phyloP scores from a whole-genome alignment of 2,888 invertebrate genomes.

The Leptinotarsa tumamoca region DNA sequence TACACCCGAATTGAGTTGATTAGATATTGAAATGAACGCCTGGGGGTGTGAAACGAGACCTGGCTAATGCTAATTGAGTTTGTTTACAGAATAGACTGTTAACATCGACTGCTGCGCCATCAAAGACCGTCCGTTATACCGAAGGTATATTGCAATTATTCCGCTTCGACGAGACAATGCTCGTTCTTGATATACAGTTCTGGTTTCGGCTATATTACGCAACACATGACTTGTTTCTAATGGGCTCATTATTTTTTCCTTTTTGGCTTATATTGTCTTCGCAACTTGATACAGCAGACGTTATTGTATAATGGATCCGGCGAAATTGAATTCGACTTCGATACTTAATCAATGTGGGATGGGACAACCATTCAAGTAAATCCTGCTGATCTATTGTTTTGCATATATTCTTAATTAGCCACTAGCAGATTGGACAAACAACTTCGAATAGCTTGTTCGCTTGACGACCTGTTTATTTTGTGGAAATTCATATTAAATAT shows the following conservation, averaged over 20 bases:
- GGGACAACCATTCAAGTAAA: neutral
- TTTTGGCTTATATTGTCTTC: slow-evolving; percentile 29
- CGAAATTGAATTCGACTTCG: neutral
- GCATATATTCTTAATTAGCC: no score
- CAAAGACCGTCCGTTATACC: slow-evolving; percentile 55
- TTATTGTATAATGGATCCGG: slow-evolving; percentile 4
- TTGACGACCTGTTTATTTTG: no score
- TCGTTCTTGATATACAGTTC: slow-evolving; percentile 43
- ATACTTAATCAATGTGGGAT: neutral
- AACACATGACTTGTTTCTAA: slow-evolving; percentile 49
- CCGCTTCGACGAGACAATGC: slow-evolving; percentile 54
- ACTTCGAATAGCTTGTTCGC: no score
- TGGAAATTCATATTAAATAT: no score
- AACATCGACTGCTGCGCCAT: slow-evolving; percentile 58
- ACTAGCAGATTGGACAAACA: no score
- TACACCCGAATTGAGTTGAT: slow-evolving; percentile 62
- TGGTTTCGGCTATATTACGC: slow-evolving; percentile 45
- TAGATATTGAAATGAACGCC: slow-evolving; percentile 64
- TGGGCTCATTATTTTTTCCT: slow-evolving; percentile 41
- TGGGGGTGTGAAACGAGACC: slow-evolving; percentile 60
- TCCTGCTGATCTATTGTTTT: neutral
- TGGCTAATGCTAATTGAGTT: slow-evolving; percentile 63
- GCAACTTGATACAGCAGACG: neutral
- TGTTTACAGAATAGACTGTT: slow-evolving; percentile 64
- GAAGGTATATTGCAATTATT: slow-evolving; percentile 58